A percentile compares a stretch with the other conserved stretches of the same genome.
These are phyloP conservation scores for Trachymyrmex cornetzi DNA, from an alignment of 1,140 invertebrate genomes.

Conservation along the genomic window DNA sequence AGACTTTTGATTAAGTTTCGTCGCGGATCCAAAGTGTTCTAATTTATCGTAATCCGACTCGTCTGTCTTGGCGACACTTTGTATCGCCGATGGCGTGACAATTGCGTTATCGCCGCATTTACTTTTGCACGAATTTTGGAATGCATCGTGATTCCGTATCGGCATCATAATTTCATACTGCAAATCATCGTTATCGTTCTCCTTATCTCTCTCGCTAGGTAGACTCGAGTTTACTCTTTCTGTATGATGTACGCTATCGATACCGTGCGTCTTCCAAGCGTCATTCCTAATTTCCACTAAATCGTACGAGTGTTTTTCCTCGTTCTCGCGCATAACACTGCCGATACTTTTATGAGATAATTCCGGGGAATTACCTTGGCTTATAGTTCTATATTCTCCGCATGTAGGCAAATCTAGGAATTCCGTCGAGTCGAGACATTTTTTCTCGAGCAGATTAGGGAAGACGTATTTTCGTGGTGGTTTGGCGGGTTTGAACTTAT, in stretches of 20 bases:
- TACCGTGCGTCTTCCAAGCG: constrained; percentile 92
- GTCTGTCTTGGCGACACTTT: constrained; percentile 76
- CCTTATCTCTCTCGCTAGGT: constrained; percentile 71
- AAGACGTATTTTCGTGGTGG: constrained; percentile 89
- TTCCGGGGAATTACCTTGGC: constrained; percentile 76
- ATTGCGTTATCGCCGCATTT: constrained; percentile 71
- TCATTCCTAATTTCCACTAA: constrained; percentile 90
- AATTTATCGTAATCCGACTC: constrained; percentile 91
- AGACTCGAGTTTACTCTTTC: constrained; percentile 82
- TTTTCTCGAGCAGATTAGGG: constrained; percentile 83
- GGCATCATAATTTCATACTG: constrained; percentile 82
- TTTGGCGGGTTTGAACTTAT: constrained; percentile 89
- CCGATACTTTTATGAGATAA: constrained; percentile 81
- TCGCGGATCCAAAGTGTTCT: constrained; percentile 92
- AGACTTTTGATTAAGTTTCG: constrained; percentile 89
- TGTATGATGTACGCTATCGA: constrained; percentile 90
- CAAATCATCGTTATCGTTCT: constrained; percentile 75
- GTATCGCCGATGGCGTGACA: constrained; percentile 77
- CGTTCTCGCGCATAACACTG: constrained; percentile 64
- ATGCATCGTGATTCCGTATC: constrained; percentile 56
- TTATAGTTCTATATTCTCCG: constrained; percentile 78
- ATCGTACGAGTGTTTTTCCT: constrained; percentile 88
- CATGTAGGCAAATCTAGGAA: constrained; percentile 69
- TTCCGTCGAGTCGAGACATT: constrained; percentile 72
- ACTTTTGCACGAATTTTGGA: constrained; percentile 75